Percentiles rank a stretch among this genome's conserved stretches.
phyloP scores from a whole-genome alignment of 2,797 vertebrate genomes.

The Pseudochirops corinnae region DNA sequence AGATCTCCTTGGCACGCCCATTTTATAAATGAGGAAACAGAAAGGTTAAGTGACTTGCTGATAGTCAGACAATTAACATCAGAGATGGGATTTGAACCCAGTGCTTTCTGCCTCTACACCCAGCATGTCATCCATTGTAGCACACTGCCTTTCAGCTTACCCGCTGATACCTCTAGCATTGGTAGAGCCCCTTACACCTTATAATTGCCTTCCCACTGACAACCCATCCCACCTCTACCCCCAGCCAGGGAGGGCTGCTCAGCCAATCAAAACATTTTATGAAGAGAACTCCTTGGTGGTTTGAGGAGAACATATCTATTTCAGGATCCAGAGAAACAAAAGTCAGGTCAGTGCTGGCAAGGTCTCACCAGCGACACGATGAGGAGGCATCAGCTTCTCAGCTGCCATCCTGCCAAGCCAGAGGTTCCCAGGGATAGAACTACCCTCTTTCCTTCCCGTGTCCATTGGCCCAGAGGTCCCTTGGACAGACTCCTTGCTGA shows the following conservation, averaged over 20 bases:
- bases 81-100: not conserved
- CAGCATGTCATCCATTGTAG: not conserved
- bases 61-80: not conserved
- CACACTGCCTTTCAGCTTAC: not conserved
- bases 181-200: not conserved
- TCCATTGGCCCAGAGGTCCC: slow-evolving; percentile 13
- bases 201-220: not conserved
- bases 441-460: slow-evolving; percentile 13
- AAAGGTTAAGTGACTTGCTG: not conserved
- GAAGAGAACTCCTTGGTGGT: slow-evolving; percentile 76
- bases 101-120: not conserved
- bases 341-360: slow-evolving; percentile 73
- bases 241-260: slow-evolving; percentile 56
- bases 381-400: not conserved
- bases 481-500: not conserved
- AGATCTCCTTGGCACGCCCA: not conserved
- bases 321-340: slow-evolving; percentile 82
- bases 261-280: slow-evolving; percentile 85
- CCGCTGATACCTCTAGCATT: not conserved
- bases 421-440: slow-evolving; percentile 27
- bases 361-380: slow-evolving; percentile 74
- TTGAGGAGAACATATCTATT: slow-evolving; percentile 79
- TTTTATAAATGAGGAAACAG: not conserved
- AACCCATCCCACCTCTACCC: not conserved
- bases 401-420: slow-evolving; percentile 23